Base-by-base conservation (phyloP, 2,888 invertebrate genomes). In the Galerucella nymphaeae region DNA sequence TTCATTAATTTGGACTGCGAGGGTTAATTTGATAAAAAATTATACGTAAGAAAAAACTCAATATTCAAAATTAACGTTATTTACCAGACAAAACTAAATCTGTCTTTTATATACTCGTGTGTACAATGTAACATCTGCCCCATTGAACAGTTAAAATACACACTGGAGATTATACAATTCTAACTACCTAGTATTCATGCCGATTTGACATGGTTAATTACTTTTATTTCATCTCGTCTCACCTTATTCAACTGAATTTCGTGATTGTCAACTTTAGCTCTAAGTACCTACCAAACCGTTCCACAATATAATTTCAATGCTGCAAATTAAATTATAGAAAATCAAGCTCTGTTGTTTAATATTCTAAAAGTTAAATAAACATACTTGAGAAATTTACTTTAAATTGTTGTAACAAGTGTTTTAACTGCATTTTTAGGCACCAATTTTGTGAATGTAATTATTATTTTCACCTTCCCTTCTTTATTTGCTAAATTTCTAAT, bases 141-240 rank as follows among this genome's bases (percentile, higher is more conserved):
- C 53, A 53, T 53, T 53, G 53, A 53, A 16, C 8, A 53, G 18
- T 53, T 53, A 53, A 50, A 53, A 53, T 53, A 53, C 16, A 53
- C 53, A 53, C 10, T 18, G 53, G 14, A 38, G 41, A 16, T 16
- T 62, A 62, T 42, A 41, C 63, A 64, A 62, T 63, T 57, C 63
- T 72, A 72, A 72, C 71, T 67, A 72, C 55, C 67, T 18, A 63
- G 67, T 63, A 67, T 72, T 72, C 71, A 63, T 53, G 23, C n/a
- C 50, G 42, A 72, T 72, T 72, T 68, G 18, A 65, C 62, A 68
- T 62, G 72, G 72, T 72, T 72, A 72, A 72, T 72, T 67, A 68
- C 68, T 72, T 66, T 64, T 65, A 53, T 68, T 65, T 72, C 65
- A 48, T 18, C 41, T 42, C 30, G 58, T 30, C 58, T 58, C 58